Percentiles rank a stretch among this genome's conserved stretches.
phyloP scores from a whole-genome alignment of 2,888 invertebrate species.

The Stomorhina lunata region DNA sequence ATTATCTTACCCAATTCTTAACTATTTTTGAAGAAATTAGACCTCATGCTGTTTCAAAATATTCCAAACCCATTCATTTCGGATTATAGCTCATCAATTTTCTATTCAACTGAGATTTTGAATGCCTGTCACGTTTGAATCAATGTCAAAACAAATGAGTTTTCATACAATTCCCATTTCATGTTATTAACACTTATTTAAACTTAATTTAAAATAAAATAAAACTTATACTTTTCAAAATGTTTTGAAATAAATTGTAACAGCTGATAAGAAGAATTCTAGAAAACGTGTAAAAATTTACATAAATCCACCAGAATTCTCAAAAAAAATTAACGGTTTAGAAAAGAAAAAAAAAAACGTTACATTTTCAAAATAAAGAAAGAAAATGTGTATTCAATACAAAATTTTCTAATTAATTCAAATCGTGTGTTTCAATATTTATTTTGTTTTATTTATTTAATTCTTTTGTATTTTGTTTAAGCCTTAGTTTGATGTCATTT shows the following conservation, averaged over 20 bases:
- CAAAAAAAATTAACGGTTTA: neutral
- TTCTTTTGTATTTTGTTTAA: slow-evolving; percentile 2
- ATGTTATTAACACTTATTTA: neutral
- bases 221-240: neutral
- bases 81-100: no score
- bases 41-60: no score
- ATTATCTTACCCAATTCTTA: no score
- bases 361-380: slow-evolving; percentile 18
- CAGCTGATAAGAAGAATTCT: neutral
- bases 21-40: no score
- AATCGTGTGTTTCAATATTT: slow-evolving; percentile 13
- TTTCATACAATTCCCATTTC: neutral
- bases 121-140: slow-evolving; percentile 36
- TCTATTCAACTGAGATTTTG: no score
- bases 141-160: slow-evolving; percentile 12
- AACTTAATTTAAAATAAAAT: neutral
- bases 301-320: neutral
- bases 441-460: neutral
- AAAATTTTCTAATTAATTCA: neutral
- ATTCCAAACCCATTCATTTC: no score
- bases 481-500: neutral
- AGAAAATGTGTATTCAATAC: neutral
- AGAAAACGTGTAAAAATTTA: slow-evolving; percentile 13
- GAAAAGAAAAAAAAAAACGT: slow-evolving; percentile 5
- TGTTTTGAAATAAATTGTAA: neutral